A percentile compares a stretch with the other conserved stretches of the same genome.
Conservation (phyloP, 2,888 invertebrate genomes). For the Dryocosmus kuriphilus region DNA sequence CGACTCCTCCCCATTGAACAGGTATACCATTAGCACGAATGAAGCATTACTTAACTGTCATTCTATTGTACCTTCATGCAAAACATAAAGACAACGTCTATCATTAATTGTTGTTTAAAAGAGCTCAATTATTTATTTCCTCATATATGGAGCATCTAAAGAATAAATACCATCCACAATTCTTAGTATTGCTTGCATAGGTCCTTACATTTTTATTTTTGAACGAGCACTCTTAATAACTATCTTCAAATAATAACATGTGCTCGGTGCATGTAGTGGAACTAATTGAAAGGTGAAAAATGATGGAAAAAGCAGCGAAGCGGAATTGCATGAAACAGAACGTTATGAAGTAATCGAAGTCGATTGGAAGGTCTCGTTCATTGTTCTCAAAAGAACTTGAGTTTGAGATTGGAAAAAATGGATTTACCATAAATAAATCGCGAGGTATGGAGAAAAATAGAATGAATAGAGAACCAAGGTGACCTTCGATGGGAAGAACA, state of each 20-base stretch:
- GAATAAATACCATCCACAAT: slow-evolving; percentile 19
- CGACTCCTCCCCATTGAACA: slow-evolving; percentile 1
- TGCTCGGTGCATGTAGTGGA: slow-evolving; percentile 14
- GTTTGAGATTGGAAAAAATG: slow-evolving; percentile 14
- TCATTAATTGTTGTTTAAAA: slow-evolving; percentile 14
- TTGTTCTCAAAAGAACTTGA: slow-evolving; percentile 35
- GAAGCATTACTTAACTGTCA: slow-evolving; percentile 30
- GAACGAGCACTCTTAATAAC: neutral
- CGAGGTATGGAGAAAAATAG: slow-evolving; percentile 33
- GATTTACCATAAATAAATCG: slow-evolving; percentile 36
- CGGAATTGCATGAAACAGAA: neutral
- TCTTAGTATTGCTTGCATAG: slow-evolving; percentile 5
- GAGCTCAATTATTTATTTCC: slow-evolving; percentile 15
- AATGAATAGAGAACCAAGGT: slow-evolving; percentile 43
- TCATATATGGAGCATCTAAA: slow-evolving; percentile 7
- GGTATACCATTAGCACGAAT: slow-evolving; percentile 13
- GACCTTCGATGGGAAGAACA: slow-evolving; percentile 44
- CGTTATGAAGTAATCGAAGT: slow-evolving; percentile 31
- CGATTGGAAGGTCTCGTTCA: slow-evolving; percentile 22
- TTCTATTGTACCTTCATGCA: neutral
- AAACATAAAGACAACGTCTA: neutral
- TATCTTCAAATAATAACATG: slow-evolving; percentile 30
- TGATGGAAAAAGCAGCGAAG: slow-evolving; percentile 30
- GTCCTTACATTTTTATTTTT: neutral
- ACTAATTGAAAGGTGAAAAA: slow-evolving; percentile 39